Evolutionary conservation across 2,888 invertebrate species (phyloP), one percentile per base, ranked within the genome.

Genomic region (Aporophyla nigra): DNA sequence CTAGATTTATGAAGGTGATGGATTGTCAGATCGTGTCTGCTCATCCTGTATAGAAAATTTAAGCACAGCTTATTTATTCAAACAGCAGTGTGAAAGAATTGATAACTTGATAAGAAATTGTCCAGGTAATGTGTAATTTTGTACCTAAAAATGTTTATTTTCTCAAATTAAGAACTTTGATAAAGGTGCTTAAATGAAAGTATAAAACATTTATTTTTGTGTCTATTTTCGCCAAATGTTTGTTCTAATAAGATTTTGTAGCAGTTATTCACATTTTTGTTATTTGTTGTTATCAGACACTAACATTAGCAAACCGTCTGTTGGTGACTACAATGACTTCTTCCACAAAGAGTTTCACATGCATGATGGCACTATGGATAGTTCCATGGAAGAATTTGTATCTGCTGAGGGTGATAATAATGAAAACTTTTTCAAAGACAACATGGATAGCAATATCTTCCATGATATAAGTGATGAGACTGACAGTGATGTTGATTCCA

Each of bases 401-500:
- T 90, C 91, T 76, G 90, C 91, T 56, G 93, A 96, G 82, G 95
- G 94, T 81, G 96, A 96, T 58, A 96, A 96, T 89, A 92, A 93
- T 87, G 91, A 96, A 76, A 96, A 96, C 87, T 90, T 88, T 79
- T 91, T 93, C 9, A 95, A 93, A 89, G 91, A 92, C 58, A 86
- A 87, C 6, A 74, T 82, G 56, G 84, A 85, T 33, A 84, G 67
- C 85, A 89, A 82, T 85, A 81, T 78, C n/a, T 78, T 84, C 49
- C 91, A 92, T 81, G 95, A 95, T 88, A 93, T 91, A 58, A 96
- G 96, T 88, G 96, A 96, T 88, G 96, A 96, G 80, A 96, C 96
- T 63, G 96, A 96, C 72, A 96, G 96, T 90, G 96, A 96, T 85
- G 93, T 96, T 80, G 96, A 96, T 83, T 96, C 96, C 2, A 92